Evolutionary conservation across 2,888 invertebrate species (phyloP), one percentile per base, ranked within the genome.

Genomic region (Apodemia mormo): DNA sequence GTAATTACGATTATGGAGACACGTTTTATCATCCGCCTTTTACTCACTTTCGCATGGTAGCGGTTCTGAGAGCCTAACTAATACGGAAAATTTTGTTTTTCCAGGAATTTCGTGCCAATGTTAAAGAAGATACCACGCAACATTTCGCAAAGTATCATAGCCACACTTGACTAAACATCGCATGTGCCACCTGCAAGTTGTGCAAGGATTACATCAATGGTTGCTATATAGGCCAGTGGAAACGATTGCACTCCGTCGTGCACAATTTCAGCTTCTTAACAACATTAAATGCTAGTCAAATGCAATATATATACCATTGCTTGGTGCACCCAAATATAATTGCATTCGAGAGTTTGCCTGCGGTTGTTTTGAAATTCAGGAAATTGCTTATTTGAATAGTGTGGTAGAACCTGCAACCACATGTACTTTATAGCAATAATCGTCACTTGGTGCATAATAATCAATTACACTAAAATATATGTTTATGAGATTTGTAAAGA

Each of bases 111-210:
- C n/a, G n/a, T 22, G 7, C 45, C 37, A 30, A 67, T 49, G 54
- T 22, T 43, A 33, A 33, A 22, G 37, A 56, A 64, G 69, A 65
- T 65, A 33, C 49, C 73, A 76, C 73, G 71, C 73, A 64, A 64
- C 61, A 75, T 85, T 86, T 85, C 84, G 82, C 76, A 87, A 86
- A 64, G 66, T 29, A 54, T 68, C 82, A 2, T 8, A 75, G 81
- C 81, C 79, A 85, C 85, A 89, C 80, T 76, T 78, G 85, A 88
- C 77, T 80, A 84, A 77, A 76, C 87, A 88, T 87, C 83, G 88
- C 88, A 87, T 87, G 87, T 80, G 77, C 78, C 78, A 68, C 72
- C 77, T 86, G 5, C 12, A 12, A 37, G 61, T 64, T 86, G 80
- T 79, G 85, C 85, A 86, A 84, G 76, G 49, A 69, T 88, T 84